A percentile compares a stretch with the other conserved stretches of the same genome.
phyloP scores from a whole-genome alignment of 2,113 vertebrate genomes.

The Hydrolagus affinis region DNA sequence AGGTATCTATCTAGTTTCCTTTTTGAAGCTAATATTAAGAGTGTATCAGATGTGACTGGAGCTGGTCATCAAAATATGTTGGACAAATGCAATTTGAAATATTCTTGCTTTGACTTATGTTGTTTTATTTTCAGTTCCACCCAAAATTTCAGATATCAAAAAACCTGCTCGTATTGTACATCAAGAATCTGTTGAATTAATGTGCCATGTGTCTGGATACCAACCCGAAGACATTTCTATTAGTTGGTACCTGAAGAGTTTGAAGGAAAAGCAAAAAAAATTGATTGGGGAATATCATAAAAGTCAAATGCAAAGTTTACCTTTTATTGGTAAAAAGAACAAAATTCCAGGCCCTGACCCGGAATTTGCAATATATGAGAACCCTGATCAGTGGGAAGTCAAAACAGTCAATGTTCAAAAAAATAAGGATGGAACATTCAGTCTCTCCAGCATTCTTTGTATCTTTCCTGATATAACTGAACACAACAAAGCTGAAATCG shows the following conservation, averaged over 20 bases:
- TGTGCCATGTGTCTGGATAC: slow-evolving; percentile 5
- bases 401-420: neutral
- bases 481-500: neutral
- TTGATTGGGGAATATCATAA: neutral
- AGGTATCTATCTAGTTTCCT: too few species aligned
- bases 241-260: neutral
- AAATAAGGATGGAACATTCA: neutral
- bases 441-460: neutral
- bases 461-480: neutral
- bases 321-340: neutral
- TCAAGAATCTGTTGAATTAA: neutral
- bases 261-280: neutral
- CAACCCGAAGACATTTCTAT: neutral
- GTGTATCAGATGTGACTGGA: too few species aligned
- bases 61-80: neutral
- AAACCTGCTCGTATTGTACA: neutral
- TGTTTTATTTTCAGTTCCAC: slow-evolving; percentile 9
- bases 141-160: neutral
- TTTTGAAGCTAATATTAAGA: too few species aligned
- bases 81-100: neutral
- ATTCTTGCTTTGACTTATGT: neutral
- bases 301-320: too few species aligned
- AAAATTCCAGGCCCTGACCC: too few species aligned
- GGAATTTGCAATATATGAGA: neutral
- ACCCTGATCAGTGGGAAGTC: neutral